Percentiles rank a stretch among this genome's conserved stretches.
These are phyloP conservation scores for Zaprionus davidi DNA, from an alignment of 1,140 invertebrate genomes.

Conservation along the genomic window DNA sequence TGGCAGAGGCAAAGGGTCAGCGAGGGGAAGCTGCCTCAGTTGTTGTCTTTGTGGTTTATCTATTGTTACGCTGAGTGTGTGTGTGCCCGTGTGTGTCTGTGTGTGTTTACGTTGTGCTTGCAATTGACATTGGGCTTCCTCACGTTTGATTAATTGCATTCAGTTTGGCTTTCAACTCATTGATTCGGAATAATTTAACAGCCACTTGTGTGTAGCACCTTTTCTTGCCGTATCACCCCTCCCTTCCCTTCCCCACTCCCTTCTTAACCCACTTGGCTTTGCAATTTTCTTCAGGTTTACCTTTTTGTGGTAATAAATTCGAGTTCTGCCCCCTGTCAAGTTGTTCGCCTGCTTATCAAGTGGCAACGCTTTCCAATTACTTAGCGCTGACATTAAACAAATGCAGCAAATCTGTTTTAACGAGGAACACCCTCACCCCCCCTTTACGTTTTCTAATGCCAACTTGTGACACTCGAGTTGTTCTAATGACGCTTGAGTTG, in stretches of 20 bases:
- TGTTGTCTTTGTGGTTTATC: slow-evolving; percentile 30
- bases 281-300: slow-evolving; percentile 21
- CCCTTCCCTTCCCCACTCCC: background rate
- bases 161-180: slow-evolving; percentile 72
- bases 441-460: background rate
- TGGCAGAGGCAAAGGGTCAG: slow-evolving; percentile 5
- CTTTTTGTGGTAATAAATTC: slow-evolving; percentile 64
- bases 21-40: slow-evolving; percentile 11
- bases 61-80: slow-evolving; percentile 9
- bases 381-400: slow-evolving; percentile 65
- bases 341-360: slow-evolving; percentile 29
- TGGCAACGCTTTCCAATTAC: slow-evolving; percentile 64
- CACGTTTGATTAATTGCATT: slow-evolving; percentile 78
- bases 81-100: background rate
- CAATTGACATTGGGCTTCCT: slow-evolving; percentile 64
- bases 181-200: slow-evolving; percentile 74
- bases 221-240: background rate
- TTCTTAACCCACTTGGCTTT: background rate
- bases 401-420: slow-evolving; percentile 44
- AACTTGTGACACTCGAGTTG: background rate
- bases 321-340: slow-evolving; percentile 17
- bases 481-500: slow-evolving; percentile 4
- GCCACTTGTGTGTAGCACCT: slow-evolving; percentile 28
- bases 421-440: background rate
- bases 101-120: slow-evolving; percentile 35